Base-by-base conservation (phyloP, 2,113 vertebrate species). In the Atlantisia rogersi region DNA sequence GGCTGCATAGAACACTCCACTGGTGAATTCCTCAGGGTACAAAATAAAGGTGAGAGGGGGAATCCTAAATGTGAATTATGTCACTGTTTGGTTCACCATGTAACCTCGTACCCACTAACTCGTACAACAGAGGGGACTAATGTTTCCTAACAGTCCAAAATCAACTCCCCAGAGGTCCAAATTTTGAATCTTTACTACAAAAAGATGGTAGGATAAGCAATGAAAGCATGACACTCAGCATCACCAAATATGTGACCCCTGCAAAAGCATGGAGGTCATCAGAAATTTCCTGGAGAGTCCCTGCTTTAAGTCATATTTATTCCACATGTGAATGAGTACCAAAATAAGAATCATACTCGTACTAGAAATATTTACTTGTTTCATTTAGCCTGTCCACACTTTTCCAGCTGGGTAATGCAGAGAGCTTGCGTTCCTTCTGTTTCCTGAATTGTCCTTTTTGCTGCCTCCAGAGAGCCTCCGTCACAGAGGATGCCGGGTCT, bases 301-400 rank as follows among this genome's bases (percentile, higher is more conserved):
- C 58, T 64, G 29, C 22, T 90, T 80, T 64, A 68, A 86, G 46
- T 55, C 0, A 0, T 28, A 32, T 46, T 86, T 81, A 83, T 71
- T 82, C 35, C 77, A 85, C 3, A 8, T 3, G 6, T 53, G 56
- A 77, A 24, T 32, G 63, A 79, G 53, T 87, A 64, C 81, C 26
- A 79, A 81, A 82, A 80, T 59, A 81, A 86, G 17, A 94, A 77
- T 89, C 74, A 81, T 73, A 94, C 73, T 89, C 40, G 26, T 94
- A 96, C 83, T 86, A 92, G 74, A 91, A 92, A 73, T 78, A 94
- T 93, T 98, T 98, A 99, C 99, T 98, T 97, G 98, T 98, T 97
- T 99, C 98, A 65, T 99, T 98, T 98, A 99, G 97, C 37, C 98
- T 97, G 92, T 99, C 99, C 84, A 98, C 83, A 39, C 99, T 99